phyloP scores from a whole-genome alignment of 2,113 vertebrate genomes.

The Cnemophilus loriae region DNA sequence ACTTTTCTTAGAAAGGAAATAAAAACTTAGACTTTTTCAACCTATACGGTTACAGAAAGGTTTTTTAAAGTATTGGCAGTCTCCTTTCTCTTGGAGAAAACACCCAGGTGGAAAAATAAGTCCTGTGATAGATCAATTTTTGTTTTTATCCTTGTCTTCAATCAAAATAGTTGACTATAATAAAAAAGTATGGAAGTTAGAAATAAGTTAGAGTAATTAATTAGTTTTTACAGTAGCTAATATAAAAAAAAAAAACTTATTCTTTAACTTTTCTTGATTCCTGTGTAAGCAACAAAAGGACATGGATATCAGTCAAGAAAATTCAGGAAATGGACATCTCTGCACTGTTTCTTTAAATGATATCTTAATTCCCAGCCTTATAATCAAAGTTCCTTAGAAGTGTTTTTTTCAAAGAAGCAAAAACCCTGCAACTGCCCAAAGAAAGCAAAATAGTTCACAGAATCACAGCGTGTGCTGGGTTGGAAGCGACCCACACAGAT shows the following conservation, averaged over 20 bases:
- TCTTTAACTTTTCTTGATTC: neutral
- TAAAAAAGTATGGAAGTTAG: neutral
- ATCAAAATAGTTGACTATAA: neutral
- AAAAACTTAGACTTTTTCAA: neutral
- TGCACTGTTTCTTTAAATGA: neutral
- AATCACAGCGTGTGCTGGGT: neutral
- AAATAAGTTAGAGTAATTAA: neutral
- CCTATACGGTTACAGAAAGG: neutral
- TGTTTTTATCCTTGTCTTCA: neutral
- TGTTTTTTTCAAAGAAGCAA: neutral
- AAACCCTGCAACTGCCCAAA: neutral
- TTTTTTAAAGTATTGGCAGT: neutral
- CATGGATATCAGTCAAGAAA: neutral
- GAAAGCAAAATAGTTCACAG: neutral
- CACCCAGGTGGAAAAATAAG: neutral
- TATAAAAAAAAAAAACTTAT: slow-evolving; percentile 16
- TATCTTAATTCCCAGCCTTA: slow-evolving; percentile 11
- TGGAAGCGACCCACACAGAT: neutral
- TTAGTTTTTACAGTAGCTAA: neutral
- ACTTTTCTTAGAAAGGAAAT: neutral
- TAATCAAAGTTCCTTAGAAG: slow-evolving; percentile 33
- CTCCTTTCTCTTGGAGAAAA: neutral
- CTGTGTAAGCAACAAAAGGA: neutral
- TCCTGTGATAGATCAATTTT: neutral
- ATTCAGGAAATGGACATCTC: neutral